These are phyloP conservation scores for Tautogolabrus adspersus DNA, from an alignment of 2,113 vertebrate genomes.

Conservation along the genomic window DNA sequence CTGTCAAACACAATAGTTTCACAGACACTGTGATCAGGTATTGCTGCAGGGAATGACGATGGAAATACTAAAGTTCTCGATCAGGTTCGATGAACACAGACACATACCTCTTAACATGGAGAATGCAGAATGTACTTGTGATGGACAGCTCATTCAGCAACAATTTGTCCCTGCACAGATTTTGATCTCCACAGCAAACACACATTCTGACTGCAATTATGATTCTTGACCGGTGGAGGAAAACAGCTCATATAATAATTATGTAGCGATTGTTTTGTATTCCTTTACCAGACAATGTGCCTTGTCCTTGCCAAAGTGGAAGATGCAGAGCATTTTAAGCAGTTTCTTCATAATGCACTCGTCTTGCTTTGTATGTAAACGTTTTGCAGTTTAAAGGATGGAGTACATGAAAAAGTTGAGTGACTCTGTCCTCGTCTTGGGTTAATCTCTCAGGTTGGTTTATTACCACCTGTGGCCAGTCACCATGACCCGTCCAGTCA, in stretches of 20 bases:
- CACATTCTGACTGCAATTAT: conserved; percentile 47
- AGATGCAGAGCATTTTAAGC: conserved; percentile 2
- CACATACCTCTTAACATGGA: conserved; percentile 16
- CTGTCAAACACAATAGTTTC: conserved; percentile 75
- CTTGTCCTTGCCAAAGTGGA: conserved; percentile 24
- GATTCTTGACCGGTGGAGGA: conserved; percentile 35
- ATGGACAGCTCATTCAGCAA: conserved; percentile 36
- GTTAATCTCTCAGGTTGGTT: conserved; percentile 53
- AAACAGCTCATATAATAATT: conserved; percentile 33
- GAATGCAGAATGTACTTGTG: conserved; percentile 1
- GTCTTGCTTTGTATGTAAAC: no score
- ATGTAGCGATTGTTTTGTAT: conserved; percentile 15
- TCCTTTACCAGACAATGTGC: conserved; percentile 10
- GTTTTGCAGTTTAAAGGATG: neutral
- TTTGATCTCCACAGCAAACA: conserved; percentile 17
- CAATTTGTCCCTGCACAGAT: conserved; percentile 12
- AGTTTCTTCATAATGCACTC: conserved; percentile 1
- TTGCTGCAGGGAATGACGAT: conserved; percentile 41
- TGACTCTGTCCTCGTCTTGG: conserved; percentile 30
- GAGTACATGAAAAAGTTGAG: conserved; percentile 4
- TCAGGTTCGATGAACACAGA: conserved; percentile 39
- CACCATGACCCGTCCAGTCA: conserved; percentile 58
- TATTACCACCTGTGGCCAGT: conserved; percentile 62
- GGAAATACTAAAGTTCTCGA: conserved; percentile 53
- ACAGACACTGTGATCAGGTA: conserved; percentile 57